Base-by-base conservation (phyloP, 1,140 invertebrate species). In the Anoplophora glabripennis region DNA sequence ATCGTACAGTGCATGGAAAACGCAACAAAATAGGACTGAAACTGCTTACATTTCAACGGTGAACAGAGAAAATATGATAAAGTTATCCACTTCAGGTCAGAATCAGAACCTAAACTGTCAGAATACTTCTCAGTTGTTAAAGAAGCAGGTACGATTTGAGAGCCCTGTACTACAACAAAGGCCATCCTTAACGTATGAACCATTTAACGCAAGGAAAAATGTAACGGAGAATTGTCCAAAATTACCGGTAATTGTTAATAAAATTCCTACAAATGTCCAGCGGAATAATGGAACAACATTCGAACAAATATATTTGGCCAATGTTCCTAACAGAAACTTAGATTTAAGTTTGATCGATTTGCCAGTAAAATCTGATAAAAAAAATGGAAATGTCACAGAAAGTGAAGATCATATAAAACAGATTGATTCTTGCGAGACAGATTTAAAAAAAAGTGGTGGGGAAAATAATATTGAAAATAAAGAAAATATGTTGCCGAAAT, bases 341-440 rank as follows among this genome's bases (percentile, higher is more conserved):
- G 73, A 75, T 63, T 67, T 74, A 37, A 75, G 73, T 63, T 46
- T 75, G 21, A 66, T 75, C 21, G 71, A 75, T 49, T 44, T 59
- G 3, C 56, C 63, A 14, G 37, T 38, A 34, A 48, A 47, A 40
- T 5, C 45, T 44, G 34, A 34, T 5, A 49, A 34, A 36, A 44
- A 53, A n/a, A 38, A 42, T 10, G 9, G 4, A 42, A 37, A 46
- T 33, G 28, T 12, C 14, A 35, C 4, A 44, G 18, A 45, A 44
- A 48, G 14, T 36, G 10, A 41, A 12, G n/a, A 14, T n/a, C 8
- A 28, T 7, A 48, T 38, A 9, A 38, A 44, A 34, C 3, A 57
- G 10, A 56, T 28, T 28, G 15, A 3, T 45, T 9, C 28, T 46
- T 3, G 11, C 10, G 11, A 21, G 12, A 18, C 17, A 45, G 42